phyloP scores from a whole-genome alignment of 2,113 vertebrate species.

The zebrafish (Danio rerio) region GRCz12tu NC_133177.1:37296001-37296500 shows the following conservation, averaged over 20 bases:
- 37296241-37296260: neutral
- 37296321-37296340: neutral
- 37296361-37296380: no score
- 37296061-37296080: neutral
- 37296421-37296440: neutral
- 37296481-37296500: no score
- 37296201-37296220: neutral
- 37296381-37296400: neutral
- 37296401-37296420: neutral
- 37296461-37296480: no score
- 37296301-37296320: neutral
- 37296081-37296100: neutral
- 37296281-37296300: no score
- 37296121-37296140: neutral
- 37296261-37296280: neutral
- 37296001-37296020: constrained; percentile 4
- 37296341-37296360: neutral
- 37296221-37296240: neutral
- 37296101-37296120: neutral
- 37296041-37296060: neutral
- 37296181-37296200: neutral
- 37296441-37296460: neutral
- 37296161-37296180: neutral
- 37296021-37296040: neutral
- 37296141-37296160: neutral